These are phyloP conservation scores for Periparus ater DNA, from an alignment of 2,797 vertebrate genomes.

Conservation along the genomic window DNA sequence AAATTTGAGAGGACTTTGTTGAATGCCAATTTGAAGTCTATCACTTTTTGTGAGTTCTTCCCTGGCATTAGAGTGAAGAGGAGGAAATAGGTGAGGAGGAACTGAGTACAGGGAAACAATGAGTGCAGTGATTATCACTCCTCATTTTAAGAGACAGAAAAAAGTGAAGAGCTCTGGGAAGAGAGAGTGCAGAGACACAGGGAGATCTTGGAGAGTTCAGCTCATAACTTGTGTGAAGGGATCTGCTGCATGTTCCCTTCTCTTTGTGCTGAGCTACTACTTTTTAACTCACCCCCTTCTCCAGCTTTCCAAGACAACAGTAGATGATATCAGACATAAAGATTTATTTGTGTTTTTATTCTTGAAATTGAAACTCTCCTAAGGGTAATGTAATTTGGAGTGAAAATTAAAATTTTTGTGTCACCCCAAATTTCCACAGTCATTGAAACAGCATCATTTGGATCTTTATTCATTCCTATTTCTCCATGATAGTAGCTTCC, in stretches of 20 bases:
- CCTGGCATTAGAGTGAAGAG: accelerated
- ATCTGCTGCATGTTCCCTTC: neutral
- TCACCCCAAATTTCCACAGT: neutral
- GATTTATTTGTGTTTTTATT: neutral
- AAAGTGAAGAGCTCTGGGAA: neutral
- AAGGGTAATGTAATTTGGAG: neutral
- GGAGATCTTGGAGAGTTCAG: neutral
- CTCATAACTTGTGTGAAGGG: neutral
- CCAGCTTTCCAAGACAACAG: neutral
- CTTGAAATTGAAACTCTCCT: neutral
- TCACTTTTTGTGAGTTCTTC: neutral
- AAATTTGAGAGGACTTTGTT: neutral
- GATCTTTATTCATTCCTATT: neutral
- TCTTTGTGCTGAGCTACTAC: neutral
- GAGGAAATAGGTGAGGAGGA: neutral
- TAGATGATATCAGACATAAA: accelerated
- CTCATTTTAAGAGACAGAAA: neutral
- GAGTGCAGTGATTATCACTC: neutral
- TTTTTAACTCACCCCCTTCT: neutral
- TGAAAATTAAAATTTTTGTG: neutral
- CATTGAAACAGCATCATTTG: neutral
- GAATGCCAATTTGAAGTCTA: neutral
- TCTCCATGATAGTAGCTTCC: neutral
- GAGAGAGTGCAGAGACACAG: neutral
- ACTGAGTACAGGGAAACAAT: accelerated